Evolutionary conservation across 2,113 vertebrate species (phyloP), one percentile per base, ranked within the genome.

Genomic region (Poeciliopsis prolifica): DNA sequence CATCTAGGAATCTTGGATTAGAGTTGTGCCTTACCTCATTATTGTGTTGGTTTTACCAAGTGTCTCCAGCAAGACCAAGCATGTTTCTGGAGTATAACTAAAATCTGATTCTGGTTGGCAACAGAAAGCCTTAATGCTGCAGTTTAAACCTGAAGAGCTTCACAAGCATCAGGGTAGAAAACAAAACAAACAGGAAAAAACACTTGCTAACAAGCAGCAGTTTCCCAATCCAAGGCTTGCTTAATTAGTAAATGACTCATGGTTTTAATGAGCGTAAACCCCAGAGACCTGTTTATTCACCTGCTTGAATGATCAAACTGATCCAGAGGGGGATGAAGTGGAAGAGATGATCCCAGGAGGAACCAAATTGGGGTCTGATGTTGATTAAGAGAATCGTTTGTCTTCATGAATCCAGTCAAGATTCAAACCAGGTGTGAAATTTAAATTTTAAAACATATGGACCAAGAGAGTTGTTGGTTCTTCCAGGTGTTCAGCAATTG

Each of bases 161-260:
- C 64, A 40, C 33, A 26, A 4, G 26, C 40, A 13, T 11, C 22
- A 54, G 22, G 8, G n/a, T n/a, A 37, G 9, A 37, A 37, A 37
- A 37, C 35, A 37, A 37, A 37, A 37, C 35, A 37, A 37, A 37
- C 7, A 54, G 40, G 40, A 40, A 37, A 14, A 13, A n/a, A 35
- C 14, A 26, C n/a, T 44, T 29, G 28, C 68, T 64, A 73, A 61
- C 28, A 77, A 54, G 40, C 28, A n/a, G 12, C 40, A 35, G 10
- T 40, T 12, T 31, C 58, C 19, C 35, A 33, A 37, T 33, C 63
- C 12, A 44, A 48, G 60, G 22, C 35, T 17, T 68, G 3, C 40
- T 78, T 51, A 58, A 54, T 29, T 64, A 61, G 17, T 61, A 51
- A 78, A 78, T 64, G 44, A 63, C 71, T 72, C 63, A 68, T 61